These are phyloP conservation scores for Agrochola circellaris DNA, from an alignment of 2,888 invertebrate genomes.

Conservation along the genomic window DNA sequence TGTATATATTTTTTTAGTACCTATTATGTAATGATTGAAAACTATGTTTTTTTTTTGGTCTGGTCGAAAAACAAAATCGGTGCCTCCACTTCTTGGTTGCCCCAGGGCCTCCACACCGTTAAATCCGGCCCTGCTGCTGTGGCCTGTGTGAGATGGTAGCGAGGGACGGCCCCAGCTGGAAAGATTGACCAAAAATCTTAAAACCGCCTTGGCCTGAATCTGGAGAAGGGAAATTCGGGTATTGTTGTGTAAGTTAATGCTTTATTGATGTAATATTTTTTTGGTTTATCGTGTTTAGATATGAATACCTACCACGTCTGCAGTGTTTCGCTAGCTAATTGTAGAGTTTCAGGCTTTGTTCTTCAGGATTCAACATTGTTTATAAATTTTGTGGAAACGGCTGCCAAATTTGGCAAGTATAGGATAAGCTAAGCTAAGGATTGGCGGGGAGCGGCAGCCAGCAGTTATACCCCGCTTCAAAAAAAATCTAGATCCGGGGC, in stretches of 20 bases:
- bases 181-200: not conserved
- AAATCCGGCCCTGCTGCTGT: too few species aligned
- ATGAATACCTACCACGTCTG: not conserved
- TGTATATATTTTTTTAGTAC: too few species aligned
- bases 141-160: not conserved
- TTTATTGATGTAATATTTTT: not conserved
- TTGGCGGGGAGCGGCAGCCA: too few species aligned
- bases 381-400: not conserved
- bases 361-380: not conserved
- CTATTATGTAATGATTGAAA: too few species aligned
- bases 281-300: not conserved
- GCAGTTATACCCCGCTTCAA: too few species aligned
- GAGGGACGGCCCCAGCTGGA: not conserved
- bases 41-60: too few species aligned
- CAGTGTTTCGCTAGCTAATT: not conserved
- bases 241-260: not conserved
- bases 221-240: not conserved
- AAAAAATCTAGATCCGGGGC: too few species aligned
- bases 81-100: too few species aligned
- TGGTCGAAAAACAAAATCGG: too few species aligned
- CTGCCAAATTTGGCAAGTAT: too few species aligned
- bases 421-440: too few species aligned
- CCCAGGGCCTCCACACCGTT: too few species aligned
- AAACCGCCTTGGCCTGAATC: not conserved
- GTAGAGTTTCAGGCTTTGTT: not conserved